Percentiles rank a stretch among this genome's conserved stretches.
These are phyloP conservation scores for Philaenus spumarius DNA, from an alignment of 1,140 invertebrate species.

Conservation along the genomic window DNA sequence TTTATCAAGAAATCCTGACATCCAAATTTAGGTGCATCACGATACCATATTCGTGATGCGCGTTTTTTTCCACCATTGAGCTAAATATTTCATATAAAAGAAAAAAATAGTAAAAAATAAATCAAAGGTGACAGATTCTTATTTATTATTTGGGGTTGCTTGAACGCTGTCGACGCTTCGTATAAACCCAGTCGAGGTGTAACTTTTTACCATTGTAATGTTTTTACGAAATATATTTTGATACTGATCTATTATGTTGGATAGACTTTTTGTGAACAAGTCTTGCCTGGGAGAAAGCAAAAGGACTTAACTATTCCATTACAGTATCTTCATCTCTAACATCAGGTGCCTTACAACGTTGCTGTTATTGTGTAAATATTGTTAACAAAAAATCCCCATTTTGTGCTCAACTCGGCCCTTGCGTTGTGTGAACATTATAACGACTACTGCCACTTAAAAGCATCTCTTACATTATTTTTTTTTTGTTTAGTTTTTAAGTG, in stretches of 20 bases:
- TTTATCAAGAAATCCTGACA: too few relatives aligned
- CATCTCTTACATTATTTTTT: too few relatives aligned
- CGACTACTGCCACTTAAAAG: too few relatives aligned
- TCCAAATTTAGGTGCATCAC: neutral
- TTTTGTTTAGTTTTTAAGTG: too few relatives aligned
- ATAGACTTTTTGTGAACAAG: conserved; percentile 13
- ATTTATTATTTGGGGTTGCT: conserved; percentile 15
- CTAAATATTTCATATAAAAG: neutral
- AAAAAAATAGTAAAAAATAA: neutral
- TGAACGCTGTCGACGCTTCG: neutral
- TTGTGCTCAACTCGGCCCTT: too few relatives aligned
- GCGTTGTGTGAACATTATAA: too few relatives aligned
- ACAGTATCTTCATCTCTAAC: conserved; percentile 10
- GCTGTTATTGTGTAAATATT: neutral
- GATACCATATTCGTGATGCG: neutral
- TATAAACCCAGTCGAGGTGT: conserved; percentile 8
- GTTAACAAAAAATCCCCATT: too few relatives aligned
- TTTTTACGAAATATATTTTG: conserved; percentile 18
- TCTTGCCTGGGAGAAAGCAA: neutral
- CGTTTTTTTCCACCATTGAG: neutral
- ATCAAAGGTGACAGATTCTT: conserved; percentile 10
- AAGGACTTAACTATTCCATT: neutral
- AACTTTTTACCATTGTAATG: conserved; percentile 16
- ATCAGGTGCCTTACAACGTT: conserved; percentile 9
- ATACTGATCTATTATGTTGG: conserved; percentile 16